Percentiles rank a stretch among this genome's conserved stretches.
Conservation (phyloP, 2,888 invertebrate species). For the Idaea straminata region DNA sequence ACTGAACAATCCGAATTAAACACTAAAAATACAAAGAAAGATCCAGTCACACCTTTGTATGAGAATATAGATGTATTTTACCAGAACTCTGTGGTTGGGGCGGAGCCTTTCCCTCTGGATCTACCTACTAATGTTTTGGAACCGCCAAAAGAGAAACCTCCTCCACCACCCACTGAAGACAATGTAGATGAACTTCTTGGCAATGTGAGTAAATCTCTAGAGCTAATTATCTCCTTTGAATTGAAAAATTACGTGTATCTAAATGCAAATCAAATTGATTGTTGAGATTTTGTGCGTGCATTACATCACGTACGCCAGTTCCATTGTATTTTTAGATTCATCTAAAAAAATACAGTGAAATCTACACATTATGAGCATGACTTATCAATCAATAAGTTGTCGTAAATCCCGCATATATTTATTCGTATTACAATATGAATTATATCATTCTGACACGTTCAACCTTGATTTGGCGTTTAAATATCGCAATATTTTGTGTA, state of each 20-base stretch:
- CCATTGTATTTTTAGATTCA: neutral
- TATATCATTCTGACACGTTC: neutral
- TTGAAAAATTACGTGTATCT: neutral
- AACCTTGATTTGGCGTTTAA: neutral
- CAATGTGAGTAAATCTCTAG: constrained; percentile 56
- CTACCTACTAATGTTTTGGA: constrained; percentile 81
- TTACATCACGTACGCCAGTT: neutral
- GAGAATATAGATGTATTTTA: constrained; percentile 82
- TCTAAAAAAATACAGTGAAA: neutral
- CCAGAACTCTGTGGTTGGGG: constrained; percentile 51
- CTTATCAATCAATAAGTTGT: neutral
- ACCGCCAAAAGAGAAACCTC: constrained; percentile 93
- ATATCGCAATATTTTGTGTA: neutral
- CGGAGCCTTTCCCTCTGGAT: constrained; percentile 76
- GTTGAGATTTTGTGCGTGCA: neutral
- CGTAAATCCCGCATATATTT: neutral
- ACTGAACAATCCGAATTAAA: constrained; percentile 43
- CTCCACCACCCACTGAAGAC: constrained; percentile 86
- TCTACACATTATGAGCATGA: neutral
- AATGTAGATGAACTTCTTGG: constrained; percentile 63
- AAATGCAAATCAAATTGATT: neutral
- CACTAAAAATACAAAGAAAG: constrained; percentile 45
- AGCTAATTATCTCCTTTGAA: neutral
- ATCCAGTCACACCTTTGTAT: constrained; percentile 78
- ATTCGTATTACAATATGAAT: too few species aligned